phyloP scores from a whole-genome alignment of 2,797 vertebrate species.

The Pseudopleuronectes americanus region DNA sequence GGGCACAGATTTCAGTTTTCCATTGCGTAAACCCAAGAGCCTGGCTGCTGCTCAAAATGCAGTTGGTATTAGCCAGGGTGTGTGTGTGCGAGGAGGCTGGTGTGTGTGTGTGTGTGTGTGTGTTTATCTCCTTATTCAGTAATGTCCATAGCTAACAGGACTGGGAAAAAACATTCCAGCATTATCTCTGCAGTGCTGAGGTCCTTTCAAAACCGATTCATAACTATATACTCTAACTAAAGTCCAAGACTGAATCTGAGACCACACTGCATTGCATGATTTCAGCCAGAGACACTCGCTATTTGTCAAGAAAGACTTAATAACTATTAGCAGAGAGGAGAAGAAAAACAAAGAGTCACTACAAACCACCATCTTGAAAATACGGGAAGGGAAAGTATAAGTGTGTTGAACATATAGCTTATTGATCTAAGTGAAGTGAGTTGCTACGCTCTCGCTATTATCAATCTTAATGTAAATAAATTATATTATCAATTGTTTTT shows the following conservation, averaged over 20 bases:
- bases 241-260: too few relatives aligned
- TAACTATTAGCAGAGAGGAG: too few relatives aligned
- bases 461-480: too few relatives aligned
- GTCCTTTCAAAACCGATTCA: constrained; percentile 3
- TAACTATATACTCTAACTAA: too few relatives aligned
- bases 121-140: constrained; percentile 44
- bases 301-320: too few relatives aligned
- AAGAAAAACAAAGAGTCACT: too few relatives aligned
- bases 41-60: constrained; percentile 25
- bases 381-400: too few relatives aligned
- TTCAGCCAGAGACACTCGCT: background rate
- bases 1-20: constrained; percentile 57
- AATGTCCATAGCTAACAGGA: constrained; percentile 18
- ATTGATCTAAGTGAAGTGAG: too few relatives aligned
- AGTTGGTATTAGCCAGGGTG: constrained; percentile 23
- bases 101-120: constrained; percentile 35
- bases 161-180: constrained; percentile 2
- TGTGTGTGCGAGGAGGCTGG: constrained; percentile 31
- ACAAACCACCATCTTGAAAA: too few relatives aligned
- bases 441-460: too few relatives aligned
- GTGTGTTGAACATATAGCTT: too few relatives aligned
- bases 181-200: background rate
- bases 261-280: background rate
- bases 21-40: constrained; percentile 61
- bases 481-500: too few relatives aligned